Evolutionary conservation across 2,888 invertebrate genomes (phyloP), one percentile per base, ranked within the genome.

Genomic region (Acleris sparsana): DNA sequence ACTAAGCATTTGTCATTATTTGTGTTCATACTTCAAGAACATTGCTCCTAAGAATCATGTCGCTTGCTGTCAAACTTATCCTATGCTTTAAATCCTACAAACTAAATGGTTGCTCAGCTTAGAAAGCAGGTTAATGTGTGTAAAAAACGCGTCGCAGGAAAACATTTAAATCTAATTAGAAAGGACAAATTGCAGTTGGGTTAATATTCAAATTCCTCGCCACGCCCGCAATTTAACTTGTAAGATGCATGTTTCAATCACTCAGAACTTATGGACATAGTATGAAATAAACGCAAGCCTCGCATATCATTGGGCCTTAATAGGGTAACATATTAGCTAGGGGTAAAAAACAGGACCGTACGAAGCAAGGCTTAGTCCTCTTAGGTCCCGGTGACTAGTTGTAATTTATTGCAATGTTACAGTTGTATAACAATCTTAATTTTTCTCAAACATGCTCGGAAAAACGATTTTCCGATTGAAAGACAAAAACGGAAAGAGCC

Each of bases 211-310:
- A 74, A 80, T 77, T 66, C 70, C 70, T 64, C 53, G 68, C 73
- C 77, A 76, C 77, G 73, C 78, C 75, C 71, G 57, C 58, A 25
- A 46, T 53, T 44, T 53, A 64, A 68, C 64, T 73, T 73, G 77
- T 75, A 74, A 77, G 75, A 80, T 82, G 82, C 88, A 85, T 84
- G 86, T 84, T 87, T 89, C 85, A 88, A 89, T 89, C 84, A 85
- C 80, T 74, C 74, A 71, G 73, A 73, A 73, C 72, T 76, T 89
- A 87, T 85, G 87, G 86, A 66, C 73, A 75, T 73, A 79, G 82
- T 82, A 87, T 88, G 86, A 81, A 78, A 85, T 80, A 81, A 87
- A 88, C 84, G 86, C 79, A 78, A 78, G 71, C 72, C 68, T 63
- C 68, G 69, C 70, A 72, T 72, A 70, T 75, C 78, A 73, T 76